Conservation (phyloP, 2,113 vertebrate genomes). For the Callipepla squamata region DNA sequence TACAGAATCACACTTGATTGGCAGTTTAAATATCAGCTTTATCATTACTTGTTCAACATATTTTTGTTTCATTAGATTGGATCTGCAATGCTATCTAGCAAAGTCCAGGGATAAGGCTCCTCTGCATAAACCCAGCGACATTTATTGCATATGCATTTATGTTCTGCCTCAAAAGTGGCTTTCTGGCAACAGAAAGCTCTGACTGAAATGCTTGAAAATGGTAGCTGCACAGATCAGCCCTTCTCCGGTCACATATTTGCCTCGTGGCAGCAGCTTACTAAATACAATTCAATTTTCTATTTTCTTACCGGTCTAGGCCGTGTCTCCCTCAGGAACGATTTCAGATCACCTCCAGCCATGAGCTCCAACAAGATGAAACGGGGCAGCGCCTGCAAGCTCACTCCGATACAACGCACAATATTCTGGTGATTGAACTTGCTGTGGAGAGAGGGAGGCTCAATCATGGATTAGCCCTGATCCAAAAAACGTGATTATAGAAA, state of each 20-base stretch:
- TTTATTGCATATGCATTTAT: not conserved
- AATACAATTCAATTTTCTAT: not conserved
- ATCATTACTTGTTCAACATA: not conserved
- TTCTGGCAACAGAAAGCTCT: not conserved
- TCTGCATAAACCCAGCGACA: not conserved
- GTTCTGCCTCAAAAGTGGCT: not conserved
- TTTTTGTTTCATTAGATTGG: not conserved
- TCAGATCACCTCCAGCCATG: conserved; percentile 97
- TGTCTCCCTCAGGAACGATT: conserved; percentile 94
- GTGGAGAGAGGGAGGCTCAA: conserved; percentile 37
- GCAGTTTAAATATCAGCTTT: not conserved
- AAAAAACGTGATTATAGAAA: not conserved
- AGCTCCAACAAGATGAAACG: conserved; percentile 96
- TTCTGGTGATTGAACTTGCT: conserved; percentile 99
- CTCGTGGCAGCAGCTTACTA: not conserved
- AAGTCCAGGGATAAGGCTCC: not conserved
- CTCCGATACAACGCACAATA: conserved; percentile 94
- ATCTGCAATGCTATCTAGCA: not conserved
- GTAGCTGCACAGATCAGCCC: not conserved
- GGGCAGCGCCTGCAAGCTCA: conserved; percentile 94
- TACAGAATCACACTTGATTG: not conserved
- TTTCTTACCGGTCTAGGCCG: conserved; percentile 91
- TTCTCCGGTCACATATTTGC: not conserved
- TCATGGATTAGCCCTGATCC: not conserved
- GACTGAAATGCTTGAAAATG: not conserved